A percentile compares a stretch with the other conserved stretches of the same genome.
Conservation (phyloP, 2,888 invertebrate genomes). For the Ametastegia equiseti region DNA sequence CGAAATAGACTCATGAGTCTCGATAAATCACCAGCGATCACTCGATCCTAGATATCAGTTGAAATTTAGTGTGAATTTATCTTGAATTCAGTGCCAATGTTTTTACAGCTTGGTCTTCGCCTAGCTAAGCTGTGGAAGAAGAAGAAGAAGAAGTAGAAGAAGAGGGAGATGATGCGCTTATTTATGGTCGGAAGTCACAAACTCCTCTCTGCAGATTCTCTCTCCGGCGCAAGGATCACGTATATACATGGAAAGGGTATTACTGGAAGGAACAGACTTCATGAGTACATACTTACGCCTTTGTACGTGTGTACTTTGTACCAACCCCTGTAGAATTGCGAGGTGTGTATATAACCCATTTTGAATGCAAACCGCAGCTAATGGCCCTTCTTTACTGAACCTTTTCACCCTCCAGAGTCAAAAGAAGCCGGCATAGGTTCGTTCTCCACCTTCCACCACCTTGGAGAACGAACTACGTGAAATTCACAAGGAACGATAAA, state of each 20-base stretch:
- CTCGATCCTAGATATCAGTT: conserved; percentile 55
- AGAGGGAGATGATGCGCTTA: conserved; percentile 14
- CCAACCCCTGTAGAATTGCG: background rate
- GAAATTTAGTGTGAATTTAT: conserved; percentile 31
- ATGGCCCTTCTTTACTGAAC: conserved; percentile 12
- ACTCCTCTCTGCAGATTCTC: conserved; percentile 8
- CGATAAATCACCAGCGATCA: conserved; percentile 66
- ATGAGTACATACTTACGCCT: background rate
- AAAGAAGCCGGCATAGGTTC: background rate
- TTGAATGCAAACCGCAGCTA: conserved; percentile 13
- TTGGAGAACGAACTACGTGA: conserved; percentile 50
- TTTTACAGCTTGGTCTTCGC: background rate
- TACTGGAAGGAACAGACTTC: background rate
- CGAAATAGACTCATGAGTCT: conserved; percentile 34
- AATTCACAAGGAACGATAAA: conserved; percentile 42
- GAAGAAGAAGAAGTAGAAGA: conserved; percentile 8
- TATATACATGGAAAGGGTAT: background rate
- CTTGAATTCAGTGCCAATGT: conserved; percentile 40
- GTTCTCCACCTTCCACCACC: no score
- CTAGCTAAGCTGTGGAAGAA: background rate
- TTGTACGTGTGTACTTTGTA: background rate
- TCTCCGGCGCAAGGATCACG: background rate
- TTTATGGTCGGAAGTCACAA: conserved; percentile 21
- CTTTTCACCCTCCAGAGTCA: conserved; percentile 22
- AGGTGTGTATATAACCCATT: background rate